These are phyloP conservation scores for Piaya cayana DNA, from an alignment of 2,113 vertebrate species.

Conservation along the genomic window DNA sequence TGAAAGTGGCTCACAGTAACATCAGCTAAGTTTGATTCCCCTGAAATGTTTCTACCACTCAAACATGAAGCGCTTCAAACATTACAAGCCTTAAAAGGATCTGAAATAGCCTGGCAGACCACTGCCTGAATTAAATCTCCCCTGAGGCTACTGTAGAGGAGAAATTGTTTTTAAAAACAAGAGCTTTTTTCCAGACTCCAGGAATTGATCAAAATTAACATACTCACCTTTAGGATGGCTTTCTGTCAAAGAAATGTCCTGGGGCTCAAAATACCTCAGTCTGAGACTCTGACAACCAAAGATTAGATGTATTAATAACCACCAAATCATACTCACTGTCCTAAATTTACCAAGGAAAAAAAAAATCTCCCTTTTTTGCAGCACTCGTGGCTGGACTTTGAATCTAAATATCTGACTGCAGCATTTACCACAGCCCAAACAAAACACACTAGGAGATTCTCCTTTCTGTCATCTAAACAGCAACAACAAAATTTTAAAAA, in stretches of 20 bases:
- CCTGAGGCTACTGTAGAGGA: background rate
- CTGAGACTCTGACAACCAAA: background rate
- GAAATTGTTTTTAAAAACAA: background rate
- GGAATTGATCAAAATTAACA: background rate
- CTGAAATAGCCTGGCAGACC: background rate
- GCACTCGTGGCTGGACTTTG: background rate
- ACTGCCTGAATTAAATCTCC: background rate
- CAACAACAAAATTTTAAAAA: background rate
- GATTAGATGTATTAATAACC: background rate
- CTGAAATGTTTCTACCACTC: background rate
- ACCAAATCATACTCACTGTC: background rate
- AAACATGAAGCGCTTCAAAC: background rate
- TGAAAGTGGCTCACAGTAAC: background rate
- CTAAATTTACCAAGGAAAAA: background rate
- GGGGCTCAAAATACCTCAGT: background rate
- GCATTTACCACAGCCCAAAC: background rate
- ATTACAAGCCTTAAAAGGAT: background rate
- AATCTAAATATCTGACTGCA: background rate
- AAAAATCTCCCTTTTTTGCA: background rate
- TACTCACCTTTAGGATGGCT: background rate
- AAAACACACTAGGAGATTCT: background rate
- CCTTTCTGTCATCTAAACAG: background rate
- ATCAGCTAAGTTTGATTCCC: background rate
- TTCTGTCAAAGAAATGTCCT: background rate
- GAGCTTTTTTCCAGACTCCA: background rate